Evolutionary conservation across 2,113 vertebrate genomes (phyloP), one percentile per base, ranked within the genome.

Genomic region (Cisticola juncidis): DNA sequence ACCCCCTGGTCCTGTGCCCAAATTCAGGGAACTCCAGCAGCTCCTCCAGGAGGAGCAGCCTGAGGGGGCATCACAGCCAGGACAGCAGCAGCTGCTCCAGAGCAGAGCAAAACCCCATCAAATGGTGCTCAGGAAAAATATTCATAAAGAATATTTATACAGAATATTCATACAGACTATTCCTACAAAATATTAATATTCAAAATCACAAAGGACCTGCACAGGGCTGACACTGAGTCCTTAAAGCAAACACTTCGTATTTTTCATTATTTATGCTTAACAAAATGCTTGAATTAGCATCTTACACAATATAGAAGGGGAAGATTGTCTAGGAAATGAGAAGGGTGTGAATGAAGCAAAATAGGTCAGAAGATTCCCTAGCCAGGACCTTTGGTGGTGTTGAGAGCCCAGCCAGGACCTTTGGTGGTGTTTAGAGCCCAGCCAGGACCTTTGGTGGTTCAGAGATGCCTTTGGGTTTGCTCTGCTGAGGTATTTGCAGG

Each of bases 261-360:
- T 62, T 92, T 53, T 69, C 5, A 5, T 15, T 68, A 19, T 74
- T 84, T 40, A 16, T 61, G 38, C 28, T 64, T 86, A 53, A 53
- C 29, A 42, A 48, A 50, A 26, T 40, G 64, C 65, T 72, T 81
- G 62, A n/a, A 42, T 72, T 53, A 33, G 8, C 1, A 0, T 58
- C 23, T 57, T 23, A 2, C 11, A 2, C n/a, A 16, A 44, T 11
- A 21, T 0, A 28, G 33, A 44, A 50, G 40, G 68, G 8, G 16
- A 6, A 33, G 45, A 66, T 65, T 61, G 28, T 69, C 23, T 47
- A 62, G 66, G 24, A 82, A 38, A 38, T 36, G 4, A 73, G 50
- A 57, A 29, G 19, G 28, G 35, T 77, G 31, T 90, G 28, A 24
- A 15, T 62, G 58, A 5, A 79, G 31, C n/a, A 69, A 33, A 93